Percentiles rank a stretch among this genome's conserved stretches.
Conservation (phyloP, 2,888 invertebrate genomes). For the Toxonevra muliebris region DNA sequence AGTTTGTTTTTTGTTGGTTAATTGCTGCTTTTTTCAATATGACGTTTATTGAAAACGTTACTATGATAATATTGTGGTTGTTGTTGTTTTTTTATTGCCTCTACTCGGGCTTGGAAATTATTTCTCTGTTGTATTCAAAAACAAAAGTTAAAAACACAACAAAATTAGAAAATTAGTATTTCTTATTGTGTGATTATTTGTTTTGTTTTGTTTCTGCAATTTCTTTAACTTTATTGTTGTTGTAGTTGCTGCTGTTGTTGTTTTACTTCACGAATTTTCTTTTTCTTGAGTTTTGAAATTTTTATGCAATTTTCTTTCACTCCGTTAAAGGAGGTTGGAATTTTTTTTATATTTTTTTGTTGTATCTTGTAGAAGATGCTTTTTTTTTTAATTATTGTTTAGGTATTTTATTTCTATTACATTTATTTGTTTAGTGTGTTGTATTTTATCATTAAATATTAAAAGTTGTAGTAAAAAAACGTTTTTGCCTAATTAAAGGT, state of each 20-base stretch:
- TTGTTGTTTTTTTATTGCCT: background rate
- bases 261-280: conserved; percentile 22
- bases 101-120: background rate
- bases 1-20: conserved; percentile 52
- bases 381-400: conserved; percentile 38
- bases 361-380: conserved; percentile 40
- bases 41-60: too few species aligned
- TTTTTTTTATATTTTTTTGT: conserved; percentile 41
- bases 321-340: conserved; percentile 23
- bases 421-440: conserved; percentile 41
- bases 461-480: conserved; percentile 35
- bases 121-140: conserved; percentile 3
- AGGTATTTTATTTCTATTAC: conserved; percentile 34
- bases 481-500: conserved; percentile 38
- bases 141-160: background rate
- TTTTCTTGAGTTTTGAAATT: conserved; percentile 34
- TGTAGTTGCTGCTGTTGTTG: conserved; percentile 10
- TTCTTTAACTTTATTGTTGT: conserved; percentile 5
- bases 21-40: conserved; percentile 26
- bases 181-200: background rate
- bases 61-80: conserved; percentile 8
- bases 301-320: conserved; percentile 37
- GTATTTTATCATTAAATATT: conserved; percentile 25
- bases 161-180: too few species aligned
- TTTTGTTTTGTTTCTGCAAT: background rate